Evolutionary conservation across 2,797 vertebrate species (phyloP).

Genomic region (Rhodeus uyekii): DNA sequence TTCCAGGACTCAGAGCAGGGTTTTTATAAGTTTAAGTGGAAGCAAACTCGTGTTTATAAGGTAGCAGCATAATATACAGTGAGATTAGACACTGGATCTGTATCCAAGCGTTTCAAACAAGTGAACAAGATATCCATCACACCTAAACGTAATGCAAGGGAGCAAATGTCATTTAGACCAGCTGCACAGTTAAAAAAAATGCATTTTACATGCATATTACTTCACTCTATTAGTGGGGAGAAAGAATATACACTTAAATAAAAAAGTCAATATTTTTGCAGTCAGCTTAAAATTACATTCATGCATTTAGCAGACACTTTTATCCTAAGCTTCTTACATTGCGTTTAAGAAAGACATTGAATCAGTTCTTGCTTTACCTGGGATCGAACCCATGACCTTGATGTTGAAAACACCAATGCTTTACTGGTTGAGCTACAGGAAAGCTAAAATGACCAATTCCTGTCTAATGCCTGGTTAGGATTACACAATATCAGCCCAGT

Average conservation of each 20-base stretch:
- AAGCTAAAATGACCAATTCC: no score
- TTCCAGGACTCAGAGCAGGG: background rate
- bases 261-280: background rate
- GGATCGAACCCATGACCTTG: no score
- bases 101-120: background rate
- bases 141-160: background rate
- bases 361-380: no score
- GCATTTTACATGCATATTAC: background rate
- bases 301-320: no score
- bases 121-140: background rate
- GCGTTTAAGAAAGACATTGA: no score
- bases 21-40: background rate
- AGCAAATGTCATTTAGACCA: background rate
- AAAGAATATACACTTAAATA: background rate
- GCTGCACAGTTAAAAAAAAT: no score
- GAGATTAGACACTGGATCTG: background rate
- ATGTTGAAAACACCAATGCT: no score
- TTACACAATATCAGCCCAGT: background rate
- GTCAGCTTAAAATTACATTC: no score
- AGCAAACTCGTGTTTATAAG: background rate
- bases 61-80: background rate
- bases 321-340: no score
- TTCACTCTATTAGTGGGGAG: background rate
- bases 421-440: no score
- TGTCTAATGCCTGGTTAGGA: background rate